Evolutionary conservation across 1,140 invertebrate genomes (phyloP).

Genomic region (Trypoxylus dichotomus): DNA sequence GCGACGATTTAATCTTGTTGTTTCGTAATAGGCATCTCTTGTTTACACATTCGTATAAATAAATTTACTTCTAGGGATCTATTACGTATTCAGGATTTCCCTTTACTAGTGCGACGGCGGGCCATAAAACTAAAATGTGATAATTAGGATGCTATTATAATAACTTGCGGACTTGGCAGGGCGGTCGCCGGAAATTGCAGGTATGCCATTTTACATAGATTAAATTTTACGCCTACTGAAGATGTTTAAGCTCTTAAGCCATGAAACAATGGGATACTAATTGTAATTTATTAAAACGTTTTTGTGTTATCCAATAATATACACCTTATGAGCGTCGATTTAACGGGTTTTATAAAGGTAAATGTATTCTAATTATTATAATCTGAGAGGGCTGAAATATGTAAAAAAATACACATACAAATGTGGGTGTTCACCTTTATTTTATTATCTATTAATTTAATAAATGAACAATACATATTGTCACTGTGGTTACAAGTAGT

Average conservation of each 20-base stretch:
- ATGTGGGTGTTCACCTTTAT: too few species aligned
- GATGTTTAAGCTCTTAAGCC: not conserved
- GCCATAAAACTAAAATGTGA: conserved; percentile 26
- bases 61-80: not conserved
- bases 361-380: too few species aligned
- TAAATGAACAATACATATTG: too few species aligned
- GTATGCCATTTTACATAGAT: not conserved
- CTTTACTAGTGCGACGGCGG: not conserved
- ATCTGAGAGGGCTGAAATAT: too few species aligned
- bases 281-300: not conserved
- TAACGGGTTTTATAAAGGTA: too few species aligned
- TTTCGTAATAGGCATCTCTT: not conserved
- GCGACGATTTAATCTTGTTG: not conserved
- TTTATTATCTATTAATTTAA: too few species aligned
- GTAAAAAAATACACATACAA: too few species aligned
- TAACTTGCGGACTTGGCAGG: not conserved
- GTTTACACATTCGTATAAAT: conserved; percentile 20
- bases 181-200: not conserved
- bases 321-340: too few species aligned
- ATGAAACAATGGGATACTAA: not conserved
- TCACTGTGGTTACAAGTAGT: too few species aligned
- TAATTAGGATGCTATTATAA: conserved; percentile 24
- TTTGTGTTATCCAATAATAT: not conserved
- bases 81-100: conserved; percentile 19
- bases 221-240: not conserved